phyloP scores from a whole-genome alignment of 2,113 vertebrate genomes.

The Burhinus oedicnemus region DNA sequence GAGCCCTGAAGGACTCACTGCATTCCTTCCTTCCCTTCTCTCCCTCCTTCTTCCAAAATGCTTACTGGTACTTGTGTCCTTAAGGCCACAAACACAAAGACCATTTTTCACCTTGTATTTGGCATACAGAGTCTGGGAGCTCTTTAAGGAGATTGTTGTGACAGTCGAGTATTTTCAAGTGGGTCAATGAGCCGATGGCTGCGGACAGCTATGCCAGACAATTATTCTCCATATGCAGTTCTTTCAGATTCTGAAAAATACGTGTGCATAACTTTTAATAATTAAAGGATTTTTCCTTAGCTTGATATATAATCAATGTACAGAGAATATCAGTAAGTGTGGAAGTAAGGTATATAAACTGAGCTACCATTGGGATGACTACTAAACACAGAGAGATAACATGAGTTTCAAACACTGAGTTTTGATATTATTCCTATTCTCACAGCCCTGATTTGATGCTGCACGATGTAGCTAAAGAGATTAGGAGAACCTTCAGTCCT shows the following conservation, averaged over 20 bases:
- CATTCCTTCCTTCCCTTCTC: background rate
- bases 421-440: background rate
- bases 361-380: background rate
- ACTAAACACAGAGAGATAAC: background rate
- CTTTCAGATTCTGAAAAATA: slow-evolving; percentile 71
- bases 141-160: slow-evolving; percentile 61
- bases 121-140: slow-evolving; percentile 65
- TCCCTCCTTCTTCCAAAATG: background rate
- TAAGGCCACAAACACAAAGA: background rate
- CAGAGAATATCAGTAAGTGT: background rate
- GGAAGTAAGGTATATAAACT: background rate
- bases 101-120: slow-evolving; percentile 48
- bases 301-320: background rate
- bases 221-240: slow-evolving; percentile 75
- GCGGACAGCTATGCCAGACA: slow-evolving; percentile 50
- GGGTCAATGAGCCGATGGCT: slow-evolving; percentile 47
- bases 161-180: slow-evolving; percentile 64
- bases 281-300: background rate
- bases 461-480: background rate
- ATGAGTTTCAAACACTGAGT: background rate
- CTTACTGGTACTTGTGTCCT: background rate
- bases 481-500: background rate
- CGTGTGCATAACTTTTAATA: background rate
- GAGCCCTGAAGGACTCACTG: background rate
- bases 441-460: background rate